Evolutionary conservation across 2,113 vertebrate genomes (phyloP).

Genomic region (Sapayoa aenigma): DNA sequence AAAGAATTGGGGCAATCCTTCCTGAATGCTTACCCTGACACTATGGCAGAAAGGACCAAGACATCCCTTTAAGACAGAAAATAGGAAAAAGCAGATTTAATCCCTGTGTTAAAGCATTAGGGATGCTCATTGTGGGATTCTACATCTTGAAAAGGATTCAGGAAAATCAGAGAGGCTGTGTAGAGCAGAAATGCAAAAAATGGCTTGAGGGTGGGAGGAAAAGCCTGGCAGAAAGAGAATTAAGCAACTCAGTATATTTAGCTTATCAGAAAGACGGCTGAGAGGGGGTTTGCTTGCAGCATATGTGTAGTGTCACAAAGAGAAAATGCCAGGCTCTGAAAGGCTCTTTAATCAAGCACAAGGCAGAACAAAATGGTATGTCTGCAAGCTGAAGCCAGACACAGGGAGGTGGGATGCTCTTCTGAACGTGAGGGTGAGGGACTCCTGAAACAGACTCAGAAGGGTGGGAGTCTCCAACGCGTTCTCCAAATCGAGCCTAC

Average conservation of each 20-base stretch:
- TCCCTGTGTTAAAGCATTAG: not conserved
- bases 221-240: constrained; percentile 42
- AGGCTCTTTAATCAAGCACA: constrained; percentile 42
- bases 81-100: not conserved
- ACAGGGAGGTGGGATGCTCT: not conserved
- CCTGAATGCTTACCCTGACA: not conserved
- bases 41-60: not conserved
- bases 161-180: not conserved
- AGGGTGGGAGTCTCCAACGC: not conserved
- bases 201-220: constrained; percentile 32
- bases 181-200: constrained; percentile 14
- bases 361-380: constrained; percentile 35
- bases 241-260: constrained; percentile 32
- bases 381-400: constrained; percentile 25
- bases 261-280: constrained; percentile 33
- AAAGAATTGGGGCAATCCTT: not conserved
- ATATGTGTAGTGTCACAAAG: constrained; percentile 47
- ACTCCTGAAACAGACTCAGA: constrained; percentile 6
- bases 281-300: constrained; percentile 37
- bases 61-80: not conserved
- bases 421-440: not conserved
- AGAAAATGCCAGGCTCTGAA: constrained; percentile 42
- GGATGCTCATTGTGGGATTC: not conserved
- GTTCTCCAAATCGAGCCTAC: not conserved
- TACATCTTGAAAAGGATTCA: not conserved